These are phyloP conservation scores for Myodes glareolus DNA, from an alignment of 2,113 vertebrate genomes.

Conservation along the genomic window DNA sequence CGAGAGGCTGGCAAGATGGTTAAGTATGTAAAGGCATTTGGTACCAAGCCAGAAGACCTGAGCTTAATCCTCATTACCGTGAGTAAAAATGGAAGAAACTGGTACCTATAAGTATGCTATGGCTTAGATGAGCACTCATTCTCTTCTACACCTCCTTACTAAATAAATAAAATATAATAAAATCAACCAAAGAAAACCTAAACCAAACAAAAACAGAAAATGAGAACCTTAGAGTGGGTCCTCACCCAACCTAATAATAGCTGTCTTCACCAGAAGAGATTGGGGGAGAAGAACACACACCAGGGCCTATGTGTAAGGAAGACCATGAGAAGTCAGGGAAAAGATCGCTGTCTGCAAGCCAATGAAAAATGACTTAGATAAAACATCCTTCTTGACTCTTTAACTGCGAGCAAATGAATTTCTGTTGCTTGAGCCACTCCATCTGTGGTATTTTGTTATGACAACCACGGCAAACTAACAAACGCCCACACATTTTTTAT, in stretches of 20 bases:
- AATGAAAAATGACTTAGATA: not conserved
- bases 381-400: not conserved
- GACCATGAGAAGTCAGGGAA: not conserved
- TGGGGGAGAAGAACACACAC: not conserved
- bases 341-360: not conserved
- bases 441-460: conserved; percentile 19
- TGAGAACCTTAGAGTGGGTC: not conserved
- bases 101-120: not conserved
- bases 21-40: not conserved
- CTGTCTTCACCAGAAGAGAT: not conserved
- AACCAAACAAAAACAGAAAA: not conserved
- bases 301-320: not conserved
- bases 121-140: not conserved
- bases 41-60: not conserved
- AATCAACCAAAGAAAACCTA: not conserved
- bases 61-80: not conserved
- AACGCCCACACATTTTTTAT: not conserved
- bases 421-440: not conserved
- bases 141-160: no score
- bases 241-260: not conserved
- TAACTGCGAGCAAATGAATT: not conserved
- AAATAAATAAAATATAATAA: not conserved
- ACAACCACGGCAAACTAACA: not conserved
- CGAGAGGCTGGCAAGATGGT: not conserved
- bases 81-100: not conserved